These are phyloP conservation scores for Leptinotarsa undecemlineata DNA, from an alignment of 1,140 invertebrate genomes.

Conservation along the genomic window DNA sequence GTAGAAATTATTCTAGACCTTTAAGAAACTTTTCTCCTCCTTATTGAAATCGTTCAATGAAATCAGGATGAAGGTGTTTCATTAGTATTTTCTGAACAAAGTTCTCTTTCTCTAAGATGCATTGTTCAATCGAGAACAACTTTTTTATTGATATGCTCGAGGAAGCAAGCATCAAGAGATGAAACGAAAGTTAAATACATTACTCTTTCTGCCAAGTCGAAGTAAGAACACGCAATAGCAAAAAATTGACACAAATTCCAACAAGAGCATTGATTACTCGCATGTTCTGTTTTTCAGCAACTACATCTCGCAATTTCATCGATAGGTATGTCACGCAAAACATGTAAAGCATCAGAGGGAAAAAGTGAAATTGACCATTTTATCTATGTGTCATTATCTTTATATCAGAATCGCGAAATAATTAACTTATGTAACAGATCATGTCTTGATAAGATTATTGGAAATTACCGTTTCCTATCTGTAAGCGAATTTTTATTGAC, in stretches of 20 bases:
- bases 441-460: slow-evolving; percentile 8
- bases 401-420: slow-evolving; percentile 9
- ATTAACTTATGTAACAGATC: slow-evolving; percentile 18
- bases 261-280: slow-evolving; percentile 13
- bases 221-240: slow-evolving; percentile 3
- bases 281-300: slow-evolving; percentile 15
- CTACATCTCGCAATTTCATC: slow-evolving; percentile 7
- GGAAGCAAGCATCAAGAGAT: not conserved
- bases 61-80: too few species aligned
- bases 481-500: slow-evolving; percentile 6
- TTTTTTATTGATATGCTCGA: too few species aligned
- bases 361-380: slow-evolving; percentile 14
- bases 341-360: slow-evolving; percentile 9
- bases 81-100: too few species aligned
- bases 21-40: too few species aligned
- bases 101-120: too few species aligned
- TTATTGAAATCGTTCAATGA: too few species aligned
- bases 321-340: slow-evolving; percentile 16
- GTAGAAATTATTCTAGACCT: too few species aligned
- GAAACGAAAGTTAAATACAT: not conserved
- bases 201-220: not conserved
- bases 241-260: slow-evolving; percentile 15
- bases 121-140: too few species aligned
- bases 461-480: slow-evolving; percentile 15
- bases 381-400: slow-evolving; percentile 13